phyloP scores from a whole-genome alignment of 2,113 vertebrate genomes.

The Pedetes capensis region DNA sequence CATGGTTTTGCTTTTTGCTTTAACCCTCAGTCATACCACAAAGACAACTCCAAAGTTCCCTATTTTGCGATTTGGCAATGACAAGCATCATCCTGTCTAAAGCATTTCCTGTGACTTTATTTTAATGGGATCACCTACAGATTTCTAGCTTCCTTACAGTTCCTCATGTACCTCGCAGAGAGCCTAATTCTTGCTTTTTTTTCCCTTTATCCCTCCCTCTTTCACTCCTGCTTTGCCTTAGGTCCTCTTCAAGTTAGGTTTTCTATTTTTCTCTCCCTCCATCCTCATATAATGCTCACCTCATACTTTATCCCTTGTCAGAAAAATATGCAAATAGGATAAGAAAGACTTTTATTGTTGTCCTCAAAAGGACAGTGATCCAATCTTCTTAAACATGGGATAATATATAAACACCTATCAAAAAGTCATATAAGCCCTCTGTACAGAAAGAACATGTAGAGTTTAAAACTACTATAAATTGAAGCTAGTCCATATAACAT shows the following conservation, averaged over 20 bases:
- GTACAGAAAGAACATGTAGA: background rate
- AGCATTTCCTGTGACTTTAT: background rate
- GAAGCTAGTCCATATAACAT: background rate
- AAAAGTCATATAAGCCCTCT: background rate
- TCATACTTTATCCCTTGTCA: background rate
- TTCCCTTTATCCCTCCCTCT: accelerated
- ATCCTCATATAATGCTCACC: background rate
- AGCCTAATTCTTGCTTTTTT: background rate
- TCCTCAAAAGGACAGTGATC: background rate
- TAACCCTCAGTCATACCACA: background rate
- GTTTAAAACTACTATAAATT: background rate
- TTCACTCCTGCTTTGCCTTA: background rate
- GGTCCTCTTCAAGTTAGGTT: background rate
- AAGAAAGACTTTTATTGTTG: background rate
- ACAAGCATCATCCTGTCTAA: background rate
- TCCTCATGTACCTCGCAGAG: background rate
- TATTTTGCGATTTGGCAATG: background rate
- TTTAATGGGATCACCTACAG: background rate
- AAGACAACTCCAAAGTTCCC: background rate
- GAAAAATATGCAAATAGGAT: background rate
- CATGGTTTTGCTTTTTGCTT: background rate
- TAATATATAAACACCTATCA: background rate
- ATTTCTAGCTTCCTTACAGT: background rate
- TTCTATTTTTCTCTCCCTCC: background rate
- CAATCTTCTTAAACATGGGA: background rate